Evolutionary conservation across 1,140 invertebrate genomes (phyloP), one percentile per base, ranked within the genome.

Genomic region (Drosophila setifemur): DNA sequence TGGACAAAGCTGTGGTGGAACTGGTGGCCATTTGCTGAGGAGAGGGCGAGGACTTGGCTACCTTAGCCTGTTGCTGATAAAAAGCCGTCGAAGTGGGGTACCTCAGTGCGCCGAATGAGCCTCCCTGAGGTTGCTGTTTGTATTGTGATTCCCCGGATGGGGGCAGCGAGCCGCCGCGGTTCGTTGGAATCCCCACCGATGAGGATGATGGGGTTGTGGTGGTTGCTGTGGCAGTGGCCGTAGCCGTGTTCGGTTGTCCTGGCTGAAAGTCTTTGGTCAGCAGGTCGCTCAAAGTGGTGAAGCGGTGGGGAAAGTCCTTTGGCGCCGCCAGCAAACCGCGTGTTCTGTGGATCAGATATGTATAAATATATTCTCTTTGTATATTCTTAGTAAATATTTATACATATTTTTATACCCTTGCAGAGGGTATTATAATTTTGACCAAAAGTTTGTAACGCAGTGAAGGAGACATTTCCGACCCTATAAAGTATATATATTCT

Each of bases 261-360:
- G 58, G 21, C 58, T 75, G 83, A 48, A 74, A 89, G 63, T 89
- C 81, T 67, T 88, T 81, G 67, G 57, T 87, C 23, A 90, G 76
- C 70, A 90, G 67, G 43, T 90, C 89, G 66, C 75, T 87, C 11
- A 90, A 47, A 3, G 88, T 82, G 58, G 73, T 88, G 47, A 76
- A 89, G 50, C 86, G 89, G 60, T 89, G 89, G 43, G 85, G 52
- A 21, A 87, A 89, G 45, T 90, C 89, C 79, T 90, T 90, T 0
- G 89, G 88, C 7, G 82, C 73, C 7, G 69, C 44, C 43, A 90
- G 21, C 28, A 90, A 55, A 2, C 79, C 83, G 4, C 88, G 89
- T 11, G 83, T 86, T 45, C 89, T 90, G 55, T 33, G n/a, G n/a
- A n/a, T n/a, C n/a, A n/a, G n/a, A n/a, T n/a, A n/a, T n/a, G n/a